These are phyloP conservation scores for Martes martes DNA, from an alignment of 2,113 vertebrate species.

Conservation along the genomic window DNA sequence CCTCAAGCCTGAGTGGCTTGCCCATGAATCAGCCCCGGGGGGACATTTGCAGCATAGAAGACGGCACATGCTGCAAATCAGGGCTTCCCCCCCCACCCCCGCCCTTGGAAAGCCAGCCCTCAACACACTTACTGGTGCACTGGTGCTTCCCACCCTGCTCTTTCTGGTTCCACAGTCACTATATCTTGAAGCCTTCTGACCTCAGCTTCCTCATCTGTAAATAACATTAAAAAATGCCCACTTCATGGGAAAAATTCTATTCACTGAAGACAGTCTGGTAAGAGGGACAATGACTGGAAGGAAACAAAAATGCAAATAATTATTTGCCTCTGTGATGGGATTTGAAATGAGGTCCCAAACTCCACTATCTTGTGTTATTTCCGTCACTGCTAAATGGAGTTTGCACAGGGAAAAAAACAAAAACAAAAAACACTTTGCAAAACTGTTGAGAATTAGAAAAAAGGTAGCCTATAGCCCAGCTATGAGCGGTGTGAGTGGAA, in stretches of 20 bases:
- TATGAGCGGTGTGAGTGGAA: background rate
- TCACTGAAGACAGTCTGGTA: constrained; percentile 14
- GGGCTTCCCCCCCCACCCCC: background rate
- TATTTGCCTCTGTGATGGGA: background rate
- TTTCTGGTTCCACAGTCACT: background rate
- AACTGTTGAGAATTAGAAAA: background rate
- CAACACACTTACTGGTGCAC: background rate
- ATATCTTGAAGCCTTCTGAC: background rate
- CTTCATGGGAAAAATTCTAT: background rate
- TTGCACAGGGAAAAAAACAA: background rate
- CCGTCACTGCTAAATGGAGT: background rate
- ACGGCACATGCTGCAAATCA: background rate
- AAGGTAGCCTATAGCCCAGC: background rate
- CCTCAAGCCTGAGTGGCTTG: background rate
- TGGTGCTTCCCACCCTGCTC: background rate
- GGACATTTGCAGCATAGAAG: background rate
- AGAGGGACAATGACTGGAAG: constrained; percentile 9
- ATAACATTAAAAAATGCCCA: background rate
- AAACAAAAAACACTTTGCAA: background rate
- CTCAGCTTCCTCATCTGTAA: constrained; percentile 36
- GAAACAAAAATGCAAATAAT: constrained; percentile 52
- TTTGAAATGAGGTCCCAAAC: constrained; percentile 1
- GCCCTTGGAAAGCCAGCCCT: background rate
- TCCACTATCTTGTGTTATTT: background rate
- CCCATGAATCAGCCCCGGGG: background rate